Base-by-base conservation (phyloP, 2,888 invertebrate species). In the Nomada fabriciana region DNA sequence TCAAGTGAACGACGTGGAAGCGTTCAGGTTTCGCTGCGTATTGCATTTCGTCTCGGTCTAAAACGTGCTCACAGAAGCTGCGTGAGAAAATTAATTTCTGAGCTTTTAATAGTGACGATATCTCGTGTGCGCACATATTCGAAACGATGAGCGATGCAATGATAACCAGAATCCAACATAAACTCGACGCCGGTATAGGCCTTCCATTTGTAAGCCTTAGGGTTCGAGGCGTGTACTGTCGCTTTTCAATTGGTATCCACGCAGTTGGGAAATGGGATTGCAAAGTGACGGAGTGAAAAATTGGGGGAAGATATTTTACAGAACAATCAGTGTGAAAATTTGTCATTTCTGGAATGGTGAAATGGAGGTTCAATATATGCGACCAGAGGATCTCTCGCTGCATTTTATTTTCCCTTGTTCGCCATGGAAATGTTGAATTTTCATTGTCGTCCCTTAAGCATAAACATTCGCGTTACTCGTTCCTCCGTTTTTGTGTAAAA, bases 51-150 rank as follows among this genome's bases (percentile, higher is more conserved):
- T 70, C 61, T 61, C 43, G 25, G 11, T 13, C 20, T 53, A 59
- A 52, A 75, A 68, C 67, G 36, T 20, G n/a, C 20, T 23, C 23
- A 15, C 68, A 59, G 15, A 42, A 67, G n/a, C 36, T 69, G 70
- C 60, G 42, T 50, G 52, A 11, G 7, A 13, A 23, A 60, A 70
- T 75, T 75, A 60, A 75, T 70, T 43, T 60, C 20, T 52, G 75
- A 70, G 43, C 43, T 70, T 61, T 76, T 20, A 18, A 20, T 11
- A 59, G 20, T 9, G 2, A 52, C 68, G 42, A 42, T 29, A 18
- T 29, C 61, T 29, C 18, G 42, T 2, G 5, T 3, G 43, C 2
- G 4, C 20, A 36, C 20, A 36, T 11, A n/a, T 20, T 23, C 3
- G 53, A 36, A 42, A 60, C 20, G 60, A 15, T 10, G 59, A 4